Conservation (phyloP, 2,797 vertebrate genomes). For the Benthosema pterotum region DNA sequence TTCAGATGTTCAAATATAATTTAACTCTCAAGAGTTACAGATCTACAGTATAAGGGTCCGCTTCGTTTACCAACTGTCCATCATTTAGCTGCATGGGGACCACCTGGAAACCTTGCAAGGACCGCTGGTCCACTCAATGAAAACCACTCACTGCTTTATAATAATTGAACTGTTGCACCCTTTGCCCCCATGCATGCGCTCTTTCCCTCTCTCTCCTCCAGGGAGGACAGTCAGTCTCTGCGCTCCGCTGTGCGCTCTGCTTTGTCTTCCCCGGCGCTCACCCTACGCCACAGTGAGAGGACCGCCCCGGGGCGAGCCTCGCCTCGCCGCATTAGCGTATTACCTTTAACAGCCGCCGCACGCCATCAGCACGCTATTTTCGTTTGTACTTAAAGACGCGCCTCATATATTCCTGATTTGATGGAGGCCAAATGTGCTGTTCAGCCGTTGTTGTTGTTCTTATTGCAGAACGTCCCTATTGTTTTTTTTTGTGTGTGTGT, state of each 20-base stretch:
- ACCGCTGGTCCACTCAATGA: too few species aligned
- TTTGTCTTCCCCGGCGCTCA: conserved; percentile 52
- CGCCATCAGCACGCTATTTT: conserved; percentile 46
- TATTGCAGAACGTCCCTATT: conserved; percentile 34
- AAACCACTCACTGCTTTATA: too few species aligned
- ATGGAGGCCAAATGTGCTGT: conserved; percentile 26
- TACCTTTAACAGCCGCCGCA: conserved; percentile 44
- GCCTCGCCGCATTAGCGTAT: conserved; percentile 37
- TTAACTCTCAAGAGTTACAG: too few species aligned
- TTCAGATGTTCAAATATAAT: too few species aligned
- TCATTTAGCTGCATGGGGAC: too few species aligned
- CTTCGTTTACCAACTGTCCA: too few species aligned
- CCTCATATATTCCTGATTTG: conserved; percentile 55
- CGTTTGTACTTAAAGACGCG: conserved; percentile 58
- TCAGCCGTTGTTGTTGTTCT: conserved; percentile 26
- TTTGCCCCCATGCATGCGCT: neutral
- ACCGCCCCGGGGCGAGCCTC: conserved; percentile 51
- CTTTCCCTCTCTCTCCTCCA: neutral
- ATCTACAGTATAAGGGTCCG: too few species aligned
- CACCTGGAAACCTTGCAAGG: too few species aligned
- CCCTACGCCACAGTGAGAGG: conserved; percentile 47
- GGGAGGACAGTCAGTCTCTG: too few species aligned
- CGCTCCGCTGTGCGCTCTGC: neutral
- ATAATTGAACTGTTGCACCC: neutral
- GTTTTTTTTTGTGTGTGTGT: too few species aligned